These are phyloP conservation scores for Limenitis camilla DNA, from an alignment of 2,888 invertebrate genomes.

Conservation along the genomic window DNA sequence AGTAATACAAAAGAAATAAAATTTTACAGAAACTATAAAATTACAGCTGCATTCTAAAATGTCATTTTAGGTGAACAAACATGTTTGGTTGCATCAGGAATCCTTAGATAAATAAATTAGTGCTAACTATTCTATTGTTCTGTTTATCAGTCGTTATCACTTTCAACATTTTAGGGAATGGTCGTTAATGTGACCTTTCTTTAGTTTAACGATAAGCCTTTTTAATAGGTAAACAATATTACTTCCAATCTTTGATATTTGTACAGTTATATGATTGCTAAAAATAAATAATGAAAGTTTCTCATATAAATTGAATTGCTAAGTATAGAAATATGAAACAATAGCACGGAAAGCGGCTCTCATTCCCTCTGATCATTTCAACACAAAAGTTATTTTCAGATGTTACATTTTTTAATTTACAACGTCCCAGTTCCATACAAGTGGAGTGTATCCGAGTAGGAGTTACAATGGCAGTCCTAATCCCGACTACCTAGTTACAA, in stretches of 20 bases:
- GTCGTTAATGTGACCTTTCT: slow-evolving; percentile 30
- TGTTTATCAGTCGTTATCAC: slow-evolving; percentile 20
- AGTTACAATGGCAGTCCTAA: slow-evolving; percentile 11
- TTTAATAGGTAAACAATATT: slow-evolving; percentile 11
- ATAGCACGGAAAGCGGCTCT: neutral
- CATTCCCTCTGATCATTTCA: neutral
- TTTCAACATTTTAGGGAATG: slow-evolving; percentile 23
- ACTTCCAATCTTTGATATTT: too few relatives aligned
- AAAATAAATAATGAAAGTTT: too few relatives aligned
- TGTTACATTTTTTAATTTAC: slow-evolving; percentile 3
- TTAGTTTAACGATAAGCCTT: slow-evolving; percentile 25
- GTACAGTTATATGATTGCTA: too few relatives aligned
- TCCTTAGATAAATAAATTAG: slow-evolving; percentile 5
- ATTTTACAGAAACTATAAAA: too few relatives aligned
- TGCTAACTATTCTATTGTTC: slow-evolving; percentile 12
- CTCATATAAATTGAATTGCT: too few relatives aligned
- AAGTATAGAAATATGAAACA: slow-evolving; percentile 1
- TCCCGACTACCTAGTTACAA: slow-evolving; percentile 6
- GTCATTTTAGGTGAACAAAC: neutral
- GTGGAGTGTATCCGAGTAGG: slow-evolving; percentile 1
- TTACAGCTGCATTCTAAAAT: too few relatives aligned
- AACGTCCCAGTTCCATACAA: slow-evolving; percentile 3
- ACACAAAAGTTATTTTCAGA: slow-evolving; percentile 2
- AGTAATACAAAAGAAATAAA: too few relatives aligned
- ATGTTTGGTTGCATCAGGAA: neutral